Percentiles rank a stretch among this genome's conserved stretches.
Conservation (phyloP, 2,888 invertebrate species). For the Tuta absoluta region DNA sequence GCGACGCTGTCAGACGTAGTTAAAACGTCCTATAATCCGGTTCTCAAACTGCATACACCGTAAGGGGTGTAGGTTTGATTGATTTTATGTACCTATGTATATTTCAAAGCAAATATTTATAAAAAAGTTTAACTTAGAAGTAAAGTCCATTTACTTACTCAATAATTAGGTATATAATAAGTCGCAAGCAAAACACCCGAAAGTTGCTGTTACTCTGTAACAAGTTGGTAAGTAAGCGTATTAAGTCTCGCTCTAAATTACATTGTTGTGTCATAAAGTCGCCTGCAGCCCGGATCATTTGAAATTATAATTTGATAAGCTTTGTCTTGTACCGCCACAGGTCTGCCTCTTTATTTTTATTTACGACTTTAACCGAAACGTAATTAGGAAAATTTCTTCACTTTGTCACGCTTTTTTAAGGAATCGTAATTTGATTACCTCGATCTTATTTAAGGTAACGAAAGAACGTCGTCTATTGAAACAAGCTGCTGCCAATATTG, state of each 20-base stretch:
- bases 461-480: slow-evolving; percentile 64
- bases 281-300: slow-evolving; percentile 45
- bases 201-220: slow-evolving; percentile 1
- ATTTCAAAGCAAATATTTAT: too few relatives aligned
- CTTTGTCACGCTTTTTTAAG: slow-evolving; percentile 44
- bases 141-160: too few relatives aligned
- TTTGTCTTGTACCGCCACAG: slow-evolving; percentile 46
- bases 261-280: slow-evolving; percentile 45
- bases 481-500: slow-evolving; percentile 73
- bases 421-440: slow-evolving; percentile 68
- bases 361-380: slow-evolving; percentile 45
- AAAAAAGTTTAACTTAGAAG: too few relatives aligned
- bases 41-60: too few relatives aligned
- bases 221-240: slow-evolving; percentile 32
- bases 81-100: too few relatives aligned
- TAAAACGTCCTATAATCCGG: too few relatives aligned
- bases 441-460: slow-evolving; percentile 57
- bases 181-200: not conserved
- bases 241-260: slow-evolving; percentile 46
- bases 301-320: slow-evolving; percentile 60
- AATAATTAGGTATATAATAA: too few relatives aligned
- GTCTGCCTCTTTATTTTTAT: slow-evolving; percentile 50
- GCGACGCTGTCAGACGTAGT: too few relatives aligned
- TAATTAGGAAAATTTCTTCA: slow-evolving; percentile 38
- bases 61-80: too few relatives aligned